Evolutionary conservation across 1,140 invertebrate species (phyloP).

Genomic region (Monomorium pharaonis): DNA sequence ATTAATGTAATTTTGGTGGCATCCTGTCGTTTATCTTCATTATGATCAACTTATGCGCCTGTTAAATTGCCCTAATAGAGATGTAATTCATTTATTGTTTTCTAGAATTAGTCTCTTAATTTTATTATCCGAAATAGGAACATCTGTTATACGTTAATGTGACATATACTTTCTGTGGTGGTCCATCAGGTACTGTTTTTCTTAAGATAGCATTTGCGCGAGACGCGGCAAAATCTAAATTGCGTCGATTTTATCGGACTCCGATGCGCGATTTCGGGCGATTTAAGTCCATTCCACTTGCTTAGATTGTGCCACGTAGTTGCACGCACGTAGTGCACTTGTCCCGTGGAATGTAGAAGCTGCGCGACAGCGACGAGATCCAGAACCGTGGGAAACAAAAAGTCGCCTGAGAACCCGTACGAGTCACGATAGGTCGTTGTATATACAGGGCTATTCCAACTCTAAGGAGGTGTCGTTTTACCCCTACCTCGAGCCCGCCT

Average conservation of each 20-base stretch:
- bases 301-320: constrained; percentile 33
- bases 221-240: not conserved
- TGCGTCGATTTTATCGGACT: not conserved
- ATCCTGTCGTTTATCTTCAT: constrained; percentile 21
- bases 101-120: not conserved
- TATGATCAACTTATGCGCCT: constrained; percentile 22
- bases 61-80: constrained; percentile 1
- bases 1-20: constrained; percentile 56
- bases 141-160: not conserved
- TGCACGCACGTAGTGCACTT: constrained; percentile 35
- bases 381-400: constrained; percentile 76
- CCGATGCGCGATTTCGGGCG: constrained; percentile 13
- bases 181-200: not conserved
- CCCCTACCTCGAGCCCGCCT: constrained; percentile 66
- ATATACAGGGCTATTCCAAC: constrained; percentile 72
- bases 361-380: constrained; percentile 62
- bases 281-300: constrained; percentile 27
- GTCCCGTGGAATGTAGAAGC: constrained; percentile 69
- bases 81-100: not conserved
- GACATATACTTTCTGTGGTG: not conserved
- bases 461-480: constrained; percentile 78
- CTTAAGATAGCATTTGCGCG: not conserved
- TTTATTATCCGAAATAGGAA: not conserved
- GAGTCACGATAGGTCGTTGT: constrained; percentile 72
- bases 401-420: constrained; percentile 75